Percentiles rank a stretch among this genome's conserved stretches.
Evolutionary conservation across 2,888 invertebrate genomes (phyloP).

Genomic region (Amiota minor): DNA sequence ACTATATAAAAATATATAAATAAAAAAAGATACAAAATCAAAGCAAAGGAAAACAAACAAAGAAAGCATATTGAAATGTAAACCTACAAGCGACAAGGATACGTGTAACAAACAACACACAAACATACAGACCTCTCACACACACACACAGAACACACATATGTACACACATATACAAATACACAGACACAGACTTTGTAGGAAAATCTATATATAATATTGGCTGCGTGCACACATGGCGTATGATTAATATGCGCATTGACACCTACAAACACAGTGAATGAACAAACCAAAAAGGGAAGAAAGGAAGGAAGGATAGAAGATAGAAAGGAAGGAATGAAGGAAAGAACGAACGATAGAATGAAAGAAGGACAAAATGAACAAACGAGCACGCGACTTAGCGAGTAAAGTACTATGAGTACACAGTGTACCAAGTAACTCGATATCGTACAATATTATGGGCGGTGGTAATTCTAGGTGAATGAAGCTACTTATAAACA

Average conservation of each 20-base stretch:
- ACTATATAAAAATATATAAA: not conserved
- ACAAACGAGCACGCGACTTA: no score
- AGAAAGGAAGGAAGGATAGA: not conserved
- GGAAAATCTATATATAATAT: not conserved
- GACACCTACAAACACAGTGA: conserved; percentile 6
- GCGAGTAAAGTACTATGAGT: not conserved
- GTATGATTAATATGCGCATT: conserved; percentile 21
- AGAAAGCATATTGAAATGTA: not conserved
- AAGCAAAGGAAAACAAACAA: conserved; percentile 2
- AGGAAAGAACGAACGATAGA: no score
- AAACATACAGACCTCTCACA: no score
- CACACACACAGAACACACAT: no score
- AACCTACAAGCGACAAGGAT: not conserved
- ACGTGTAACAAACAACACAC: not conserved
- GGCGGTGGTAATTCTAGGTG: no score
- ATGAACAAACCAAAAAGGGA: not conserved
- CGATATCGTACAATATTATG: no score
- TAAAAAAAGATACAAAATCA: not conserved
- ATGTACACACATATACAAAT: no score
- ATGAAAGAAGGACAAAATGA: no score
- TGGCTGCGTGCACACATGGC: conserved; percentile 15
- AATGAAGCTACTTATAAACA: not conserved
- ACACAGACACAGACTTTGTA: not conserved
- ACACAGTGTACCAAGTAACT: no score
- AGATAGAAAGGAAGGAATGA: no score